phyloP scores from a whole-genome alignment of 2,888 invertebrate genomes.

The Mimumesa dahlbomi region DNA sequence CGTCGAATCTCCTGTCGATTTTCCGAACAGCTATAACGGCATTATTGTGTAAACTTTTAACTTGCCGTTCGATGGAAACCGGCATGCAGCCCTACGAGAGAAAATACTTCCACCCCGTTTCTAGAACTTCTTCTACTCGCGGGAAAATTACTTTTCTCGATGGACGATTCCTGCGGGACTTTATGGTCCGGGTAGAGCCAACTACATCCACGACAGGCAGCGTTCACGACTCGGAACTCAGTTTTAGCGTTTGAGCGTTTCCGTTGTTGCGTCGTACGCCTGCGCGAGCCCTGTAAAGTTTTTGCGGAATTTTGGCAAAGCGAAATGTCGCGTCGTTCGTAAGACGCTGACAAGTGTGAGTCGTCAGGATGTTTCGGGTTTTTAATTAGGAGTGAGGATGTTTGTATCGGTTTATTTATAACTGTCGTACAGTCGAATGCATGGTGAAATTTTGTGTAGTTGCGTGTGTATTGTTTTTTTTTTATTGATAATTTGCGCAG shows the following conservation, averaged over 20 bases:
- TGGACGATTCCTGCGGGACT: slow-evolving; percentile 30
- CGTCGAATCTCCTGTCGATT: slow-evolving; percentile 12
- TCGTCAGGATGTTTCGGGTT: no score
- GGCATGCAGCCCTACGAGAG: slow-evolving; percentile 17
- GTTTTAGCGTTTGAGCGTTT: slow-evolving; percentile 24
- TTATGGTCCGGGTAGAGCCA: slow-evolving; percentile 24
- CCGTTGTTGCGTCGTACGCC: background rate
- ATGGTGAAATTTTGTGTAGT: no score
- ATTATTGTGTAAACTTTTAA: slow-evolving; percentile 33
- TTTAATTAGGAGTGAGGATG: no score
- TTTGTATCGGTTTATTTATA: no score
- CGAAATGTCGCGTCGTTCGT: no score
- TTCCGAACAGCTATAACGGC: background rate
- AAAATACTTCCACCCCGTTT: slow-evolving; percentile 12
- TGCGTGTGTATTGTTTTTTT: no score
- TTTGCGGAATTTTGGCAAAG: no score
- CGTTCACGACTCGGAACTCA: slow-evolving; percentile 30
- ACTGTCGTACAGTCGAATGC: no score
- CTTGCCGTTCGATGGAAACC: slow-evolving; percentile 8
- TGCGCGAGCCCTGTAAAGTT: no score
- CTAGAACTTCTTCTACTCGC: slow-evolving; percentile 36
- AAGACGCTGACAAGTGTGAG: no score
- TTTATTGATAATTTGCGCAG: no score
- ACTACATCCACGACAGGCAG: slow-evolving; percentile 18
- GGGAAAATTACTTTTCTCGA: slow-evolving; percentile 45